These are phyloP conservation scores for Nasonia giraulti DNA, from an alignment of 1,140 invertebrate genomes.

Conservation along the genomic window DNA sequence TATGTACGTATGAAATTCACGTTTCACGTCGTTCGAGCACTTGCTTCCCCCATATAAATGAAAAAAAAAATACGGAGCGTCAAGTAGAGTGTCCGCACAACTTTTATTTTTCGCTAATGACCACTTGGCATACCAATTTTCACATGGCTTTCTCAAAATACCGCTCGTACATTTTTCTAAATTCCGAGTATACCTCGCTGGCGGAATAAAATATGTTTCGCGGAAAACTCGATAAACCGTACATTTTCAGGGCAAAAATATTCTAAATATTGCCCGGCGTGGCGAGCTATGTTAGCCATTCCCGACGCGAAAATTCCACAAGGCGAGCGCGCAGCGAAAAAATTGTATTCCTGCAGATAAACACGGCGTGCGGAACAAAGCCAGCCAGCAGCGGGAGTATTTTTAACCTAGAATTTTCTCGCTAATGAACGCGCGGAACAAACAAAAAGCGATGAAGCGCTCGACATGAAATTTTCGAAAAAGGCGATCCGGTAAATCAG, in stretches of 20 bases:
- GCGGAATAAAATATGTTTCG: too few relatives aligned
- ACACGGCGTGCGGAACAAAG: too few relatives aligned
- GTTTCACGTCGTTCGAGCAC: not conserved
- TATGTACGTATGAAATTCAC: not conserved
- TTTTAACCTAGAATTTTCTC: not conserved
- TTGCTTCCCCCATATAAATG: not conserved
- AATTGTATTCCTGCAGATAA: not conserved
- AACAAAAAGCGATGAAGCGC: not conserved
- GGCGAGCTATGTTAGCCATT: not conserved
- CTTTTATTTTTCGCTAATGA: too few relatives aligned
- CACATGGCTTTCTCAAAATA: not conserved
- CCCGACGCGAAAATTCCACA: not conserved
- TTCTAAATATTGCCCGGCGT: not conserved
- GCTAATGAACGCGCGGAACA: not conserved
- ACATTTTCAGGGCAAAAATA: not conserved
- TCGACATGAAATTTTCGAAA: slow-evolving; percentile 31
- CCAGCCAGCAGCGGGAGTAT: too few relatives aligned
- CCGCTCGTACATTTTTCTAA: not conserved
- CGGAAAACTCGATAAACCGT: not conserved
- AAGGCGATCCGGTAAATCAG: slow-evolving; percentile 67
- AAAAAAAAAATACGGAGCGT: not conserved
- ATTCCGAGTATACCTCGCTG: too few relatives aligned
- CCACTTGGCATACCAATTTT: not conserved
- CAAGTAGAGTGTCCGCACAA: not conserved
- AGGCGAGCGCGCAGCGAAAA: too few relatives aligned